Conservation (phyloP, 2,888 invertebrate species). For the Drosophila tripunctata region DNA sequence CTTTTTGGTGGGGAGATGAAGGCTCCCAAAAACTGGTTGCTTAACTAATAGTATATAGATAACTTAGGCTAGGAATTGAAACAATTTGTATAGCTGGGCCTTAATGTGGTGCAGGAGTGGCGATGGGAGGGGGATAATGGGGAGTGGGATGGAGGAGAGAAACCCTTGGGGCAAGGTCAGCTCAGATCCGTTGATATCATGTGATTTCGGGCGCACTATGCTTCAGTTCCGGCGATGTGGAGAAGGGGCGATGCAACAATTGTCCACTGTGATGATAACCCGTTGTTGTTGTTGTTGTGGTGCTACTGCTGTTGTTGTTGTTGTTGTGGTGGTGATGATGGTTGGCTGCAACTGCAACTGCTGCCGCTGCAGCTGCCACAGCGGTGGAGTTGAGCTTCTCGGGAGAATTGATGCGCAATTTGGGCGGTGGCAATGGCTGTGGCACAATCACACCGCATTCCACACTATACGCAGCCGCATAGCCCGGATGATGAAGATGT, state of each 20-base stretch:
- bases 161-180: conserved; percentile 39
- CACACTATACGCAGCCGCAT: conserved; percentile 75
- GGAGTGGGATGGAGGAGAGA: conserved; percentile 20
- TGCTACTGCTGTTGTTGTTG: conserved; percentile 63
- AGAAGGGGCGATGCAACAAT: conserved; percentile 83
- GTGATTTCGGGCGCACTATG: conserved; percentile 82
- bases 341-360: conserved; percentile 52
- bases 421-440: conserved; percentile 68
- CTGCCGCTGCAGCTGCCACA: conserved; percentile 61
- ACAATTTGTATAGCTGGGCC: conserved; percentile 75
- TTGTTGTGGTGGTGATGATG: conserved; percentile 52
- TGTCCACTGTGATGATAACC: conserved; percentile 78
- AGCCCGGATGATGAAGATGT: conserved; percentile 76
- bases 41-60: conserved; percentile 46
- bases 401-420: conserved; percentile 84
- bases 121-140: neutral
- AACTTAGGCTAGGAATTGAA: conserved; percentile 72
- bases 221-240: conserved; percentile 83
- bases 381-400: conserved; percentile 83
- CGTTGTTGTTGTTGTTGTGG: conserved; percentile 68
- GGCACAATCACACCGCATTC: conserved; percentile 60
- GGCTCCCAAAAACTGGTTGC: conserved; percentile 32
- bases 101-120: conserved; percentile 46
- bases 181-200: conserved; percentile 78
- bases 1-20: conserved; percentile 1